Conservation (phyloP, 1,140 invertebrate genomes). For the Andrena cerasifolii region DNA sequence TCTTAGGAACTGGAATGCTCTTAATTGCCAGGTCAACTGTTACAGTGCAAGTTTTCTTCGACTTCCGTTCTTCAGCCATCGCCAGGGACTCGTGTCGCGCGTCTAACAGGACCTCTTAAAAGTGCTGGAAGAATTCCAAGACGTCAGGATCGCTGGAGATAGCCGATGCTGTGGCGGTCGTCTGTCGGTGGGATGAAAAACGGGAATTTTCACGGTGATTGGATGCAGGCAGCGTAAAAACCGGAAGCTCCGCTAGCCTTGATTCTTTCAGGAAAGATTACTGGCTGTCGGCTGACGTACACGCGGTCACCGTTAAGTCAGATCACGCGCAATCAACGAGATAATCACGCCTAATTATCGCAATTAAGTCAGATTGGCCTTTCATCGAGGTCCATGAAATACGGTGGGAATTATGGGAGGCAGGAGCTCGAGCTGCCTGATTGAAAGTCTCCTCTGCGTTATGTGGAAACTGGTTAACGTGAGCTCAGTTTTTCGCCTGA, state of each 20-base stretch:
- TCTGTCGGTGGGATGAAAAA: constrained; percentile 51
- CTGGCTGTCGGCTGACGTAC: constrained; percentile 29
- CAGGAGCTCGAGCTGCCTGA: constrained; percentile 2
- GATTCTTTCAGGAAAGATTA: constrained; percentile 47
- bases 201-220: constrained; percentile 67
- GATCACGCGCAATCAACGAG: constrained; percentile 31
- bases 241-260: constrained; percentile 63
- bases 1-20: background rate
- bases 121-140: constrained; percentile 22
- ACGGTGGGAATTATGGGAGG: background rate
- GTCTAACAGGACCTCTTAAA: constrained; percentile 45
- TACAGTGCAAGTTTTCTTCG: constrained; percentile 28
- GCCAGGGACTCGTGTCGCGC: background rate
- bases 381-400: background rate
- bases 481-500: background rate
- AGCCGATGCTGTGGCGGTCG: background rate
- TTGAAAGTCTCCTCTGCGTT: background rate
- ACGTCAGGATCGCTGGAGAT: constrained; percentile 23
- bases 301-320: constrained; percentile 49
- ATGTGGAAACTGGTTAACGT: too few species aligned
- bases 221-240: constrained; percentile 47
- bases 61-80: background rate
- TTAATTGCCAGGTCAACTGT: constrained; percentile 36
- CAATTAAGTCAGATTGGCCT: constrained; percentile 13
- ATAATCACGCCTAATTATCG: constrained; percentile 20